Percentiles rank a stretch among this genome's conserved stretches.
Conservation (phyloP, 2,797 vertebrate genomes). For the Sebastiscus tertius region DNA sequence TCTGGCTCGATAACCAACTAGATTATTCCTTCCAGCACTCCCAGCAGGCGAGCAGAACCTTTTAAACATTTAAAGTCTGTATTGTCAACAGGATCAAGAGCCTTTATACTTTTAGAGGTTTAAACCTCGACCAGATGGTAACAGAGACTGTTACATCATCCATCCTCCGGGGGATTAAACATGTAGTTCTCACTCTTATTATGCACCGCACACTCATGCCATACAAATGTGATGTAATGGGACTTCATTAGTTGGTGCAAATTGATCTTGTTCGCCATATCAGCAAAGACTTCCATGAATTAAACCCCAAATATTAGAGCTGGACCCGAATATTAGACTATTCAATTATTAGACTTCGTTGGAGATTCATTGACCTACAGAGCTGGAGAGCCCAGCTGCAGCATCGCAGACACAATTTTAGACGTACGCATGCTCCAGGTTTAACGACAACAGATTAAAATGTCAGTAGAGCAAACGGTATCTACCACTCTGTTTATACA, state of each 20-base stretch:
- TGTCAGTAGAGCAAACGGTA: too few species aligned
- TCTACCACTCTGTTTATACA: too few species aligned
- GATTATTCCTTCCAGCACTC: constrained; percentile 69
- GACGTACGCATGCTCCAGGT: too few species aligned
- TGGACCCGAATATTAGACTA: too few species aligned
- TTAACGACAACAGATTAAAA: too few species aligned
- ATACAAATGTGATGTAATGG: constrained; percentile 27
- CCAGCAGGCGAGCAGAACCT: constrained; percentile 54
- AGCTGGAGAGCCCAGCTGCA: too few species aligned
- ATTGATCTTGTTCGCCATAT: constrained; percentile 22
- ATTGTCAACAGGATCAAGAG: constrained; percentile 72
- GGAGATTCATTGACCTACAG: too few species aligned
- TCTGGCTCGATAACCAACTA: constrained; percentile 67
- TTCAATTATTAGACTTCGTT: too few species aligned
- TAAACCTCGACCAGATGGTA: constrained; percentile 74
- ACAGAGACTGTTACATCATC: constrained; percentile 65
- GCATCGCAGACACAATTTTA: too few species aligned
- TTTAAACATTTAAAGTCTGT: constrained; percentile 69
- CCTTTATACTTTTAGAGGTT: constrained; percentile 67
- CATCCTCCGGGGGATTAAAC: constrained; percentile 66
- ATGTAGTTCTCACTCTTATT: constrained; percentile 46
- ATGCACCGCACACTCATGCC: constrained; percentile 16
- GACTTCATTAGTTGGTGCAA: constrained; percentile 28
- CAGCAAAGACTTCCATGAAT: constrained; percentile 5
- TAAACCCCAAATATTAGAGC: not conserved